Evolutionary conservation across 2,888 invertebrate genomes (phyloP).

Genomic region (Pomacea canaliculata): DNA sequence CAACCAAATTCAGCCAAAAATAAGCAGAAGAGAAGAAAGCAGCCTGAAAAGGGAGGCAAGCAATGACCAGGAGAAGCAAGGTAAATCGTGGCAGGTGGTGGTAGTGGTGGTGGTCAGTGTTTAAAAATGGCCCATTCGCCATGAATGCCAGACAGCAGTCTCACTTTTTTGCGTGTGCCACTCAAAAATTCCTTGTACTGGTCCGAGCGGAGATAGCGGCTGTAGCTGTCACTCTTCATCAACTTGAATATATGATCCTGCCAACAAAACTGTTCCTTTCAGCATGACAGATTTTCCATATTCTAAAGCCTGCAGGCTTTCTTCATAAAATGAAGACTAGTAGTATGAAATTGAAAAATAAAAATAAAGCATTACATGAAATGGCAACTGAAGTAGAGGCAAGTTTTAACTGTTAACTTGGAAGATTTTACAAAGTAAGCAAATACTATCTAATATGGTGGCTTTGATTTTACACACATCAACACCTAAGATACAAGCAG

Average conservation of each 20-base stretch:
- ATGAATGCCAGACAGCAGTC: conserved; percentile 57
- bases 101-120: conserved; percentile 38
- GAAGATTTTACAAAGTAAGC: no score
- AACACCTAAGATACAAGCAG: no score
- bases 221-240: conserved; percentile 99
- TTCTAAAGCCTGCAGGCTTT: neutral
- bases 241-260: conserved; percentile 98
- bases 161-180: conserved; percentile 95
- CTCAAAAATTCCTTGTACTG: conserved; percentile 98
- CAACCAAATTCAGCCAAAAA: neutral
- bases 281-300: neutral
- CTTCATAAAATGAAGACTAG: neutral
- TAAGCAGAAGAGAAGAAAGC: neutral
- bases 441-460: no score
- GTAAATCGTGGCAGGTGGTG: conserved; percentile 20
- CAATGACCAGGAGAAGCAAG: conserved; percentile 18
- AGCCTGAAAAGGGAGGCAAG: neutral
- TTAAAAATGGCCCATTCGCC: conserved; percentile 55
- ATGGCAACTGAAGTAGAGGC: no score
- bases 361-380: neutral
- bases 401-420: no score
- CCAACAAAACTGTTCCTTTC: conserved; percentile 33
- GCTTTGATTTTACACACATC: no score
- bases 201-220: conserved; percentile 95
- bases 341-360: neutral